Conservation (phyloP, 2,888 invertebrate species). For the Acrobasis consociella region DNA sequence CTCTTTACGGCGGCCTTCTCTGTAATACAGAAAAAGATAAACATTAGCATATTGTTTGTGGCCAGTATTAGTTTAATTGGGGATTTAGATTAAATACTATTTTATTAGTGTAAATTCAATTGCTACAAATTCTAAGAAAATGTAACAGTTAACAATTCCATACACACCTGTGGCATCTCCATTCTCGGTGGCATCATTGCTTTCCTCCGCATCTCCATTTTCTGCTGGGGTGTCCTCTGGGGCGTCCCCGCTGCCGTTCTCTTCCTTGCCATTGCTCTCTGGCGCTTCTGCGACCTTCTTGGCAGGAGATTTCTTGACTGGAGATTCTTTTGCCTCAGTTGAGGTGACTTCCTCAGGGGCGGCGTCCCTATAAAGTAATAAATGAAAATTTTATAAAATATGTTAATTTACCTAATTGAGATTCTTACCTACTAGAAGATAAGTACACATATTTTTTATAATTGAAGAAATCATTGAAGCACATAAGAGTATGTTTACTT, state of each 20-base stretch:
- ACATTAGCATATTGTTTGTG: not conserved
- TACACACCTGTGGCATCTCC: conserved; percentile 69
- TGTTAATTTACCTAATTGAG: not conserved
- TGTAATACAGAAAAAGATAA: conserved; percentile 48
- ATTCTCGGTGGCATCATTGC: conserved; percentile 75
- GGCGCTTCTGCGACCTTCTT: conserved; percentile 74
- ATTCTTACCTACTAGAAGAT: no score
- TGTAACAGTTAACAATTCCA: not conserved
- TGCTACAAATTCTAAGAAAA: not conserved
- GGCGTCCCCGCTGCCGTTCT: conserved; percentile 69
- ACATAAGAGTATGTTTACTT: not conserved
- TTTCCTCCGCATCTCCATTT: conserved; percentile 72
- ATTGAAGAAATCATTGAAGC: not conserved
- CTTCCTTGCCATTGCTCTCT: conserved; percentile 77
- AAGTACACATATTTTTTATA: not conserved
- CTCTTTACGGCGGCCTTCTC: conserved; percentile 84
- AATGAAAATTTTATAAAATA: not conserved
- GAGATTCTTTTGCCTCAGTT: conserved; percentile 74
- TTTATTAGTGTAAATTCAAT: no score
- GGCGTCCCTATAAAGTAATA: conserved; percentile 62
- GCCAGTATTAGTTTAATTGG: no score
- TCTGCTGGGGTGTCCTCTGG: conserved; percentile 65
- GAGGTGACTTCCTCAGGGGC: conserved; percentile 77
- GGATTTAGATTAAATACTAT: no score
- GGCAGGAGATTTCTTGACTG: conserved; percentile 77